phyloP scores from a whole-genome alignment of 2,888 invertebrate species.

The Rambutsinella grinnellia region DNA sequence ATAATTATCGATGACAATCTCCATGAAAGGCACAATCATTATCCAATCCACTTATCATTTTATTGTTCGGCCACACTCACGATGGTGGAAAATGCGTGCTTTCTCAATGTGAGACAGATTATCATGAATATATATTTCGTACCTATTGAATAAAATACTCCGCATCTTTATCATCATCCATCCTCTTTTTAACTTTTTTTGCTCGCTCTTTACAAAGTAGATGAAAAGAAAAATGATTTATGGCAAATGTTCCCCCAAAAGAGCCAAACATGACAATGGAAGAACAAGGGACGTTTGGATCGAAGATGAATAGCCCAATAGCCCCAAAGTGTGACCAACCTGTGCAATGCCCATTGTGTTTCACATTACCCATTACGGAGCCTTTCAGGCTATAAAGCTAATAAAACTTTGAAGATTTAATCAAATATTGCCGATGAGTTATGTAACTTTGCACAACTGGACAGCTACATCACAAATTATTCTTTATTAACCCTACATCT shows the following conservation, averaged over 20 bases:
- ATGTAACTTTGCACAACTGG: constrained; percentile 22
- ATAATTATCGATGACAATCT: constrained; percentile 49
- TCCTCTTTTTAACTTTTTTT: too few relatives aligned
- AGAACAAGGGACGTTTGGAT: neutral
- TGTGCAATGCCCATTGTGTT: too few relatives aligned
- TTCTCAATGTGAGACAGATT: too few relatives aligned
- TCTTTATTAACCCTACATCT: neutral
- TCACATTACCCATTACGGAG: neutral
- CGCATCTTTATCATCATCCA: too few relatives aligned
- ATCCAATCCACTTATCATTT: constrained; percentile 21
- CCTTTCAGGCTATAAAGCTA: constrained; percentile 21
- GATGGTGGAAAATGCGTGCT: too few relatives aligned
- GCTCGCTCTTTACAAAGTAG: constrained; percentile 10
- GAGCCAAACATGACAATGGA: neutral
- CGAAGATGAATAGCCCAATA: neutral
- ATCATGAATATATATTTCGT: too few relatives aligned
- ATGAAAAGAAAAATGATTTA: constrained; percentile 46
- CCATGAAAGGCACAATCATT: constrained; percentile 21
- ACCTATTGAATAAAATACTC: too few relatives aligned
- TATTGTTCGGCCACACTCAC: constrained; percentile 39
- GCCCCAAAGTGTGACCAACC: too few relatives aligned
- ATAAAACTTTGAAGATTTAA: constrained; percentile 24
- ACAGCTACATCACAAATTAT: neutral
- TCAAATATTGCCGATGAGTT: constrained; percentile 29
- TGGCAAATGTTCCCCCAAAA: constrained; percentile 11